phyloP scores from a whole-genome alignment of 2,888 invertebrate genomes.

The Apamea anceps region DNA sequence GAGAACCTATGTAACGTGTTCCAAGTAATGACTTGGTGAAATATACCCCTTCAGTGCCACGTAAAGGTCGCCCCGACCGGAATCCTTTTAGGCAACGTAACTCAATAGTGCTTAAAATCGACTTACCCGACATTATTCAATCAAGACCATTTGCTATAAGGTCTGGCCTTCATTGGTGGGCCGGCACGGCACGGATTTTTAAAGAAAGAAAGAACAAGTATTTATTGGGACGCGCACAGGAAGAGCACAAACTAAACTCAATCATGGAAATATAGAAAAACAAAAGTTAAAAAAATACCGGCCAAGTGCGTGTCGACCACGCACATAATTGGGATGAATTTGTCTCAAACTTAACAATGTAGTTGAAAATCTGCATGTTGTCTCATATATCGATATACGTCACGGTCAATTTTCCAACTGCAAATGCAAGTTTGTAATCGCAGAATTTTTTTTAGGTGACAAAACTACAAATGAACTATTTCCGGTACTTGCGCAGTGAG shows the following conservation, averaged over 20 bases:
- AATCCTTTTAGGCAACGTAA: constrained; percentile 80
- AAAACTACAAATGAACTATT: no score
- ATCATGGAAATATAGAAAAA: not conserved
- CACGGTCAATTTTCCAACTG: not conserved
- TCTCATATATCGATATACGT: not conserved
- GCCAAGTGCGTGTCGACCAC: not conserved
- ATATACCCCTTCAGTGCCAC: constrained; percentile 38
- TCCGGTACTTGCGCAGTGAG: no score
- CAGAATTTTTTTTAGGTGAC: no score
- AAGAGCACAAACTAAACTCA: not conserved
- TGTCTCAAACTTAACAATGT: not conserved
- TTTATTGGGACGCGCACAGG: not conserved
- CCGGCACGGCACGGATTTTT: not conserved
- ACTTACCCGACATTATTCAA: constrained; percentile 82
- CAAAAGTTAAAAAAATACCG: not conserved
- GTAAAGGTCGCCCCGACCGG: constrained; percentile 59
- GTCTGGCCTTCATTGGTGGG: constrained; percentile 1
- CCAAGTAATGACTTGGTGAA: constrained; percentile 57
- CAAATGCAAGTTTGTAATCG: not conserved
- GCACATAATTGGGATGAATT: not conserved
- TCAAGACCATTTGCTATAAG: constrained; percentile 72
- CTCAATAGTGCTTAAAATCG: constrained; percentile 81
- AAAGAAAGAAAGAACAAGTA: not conserved
- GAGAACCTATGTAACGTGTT: constrained; percentile 38
- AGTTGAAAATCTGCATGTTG: not conserved